Conservation (phyloP, 2,888 invertebrate species). For the Acleris cristana region DNA sequence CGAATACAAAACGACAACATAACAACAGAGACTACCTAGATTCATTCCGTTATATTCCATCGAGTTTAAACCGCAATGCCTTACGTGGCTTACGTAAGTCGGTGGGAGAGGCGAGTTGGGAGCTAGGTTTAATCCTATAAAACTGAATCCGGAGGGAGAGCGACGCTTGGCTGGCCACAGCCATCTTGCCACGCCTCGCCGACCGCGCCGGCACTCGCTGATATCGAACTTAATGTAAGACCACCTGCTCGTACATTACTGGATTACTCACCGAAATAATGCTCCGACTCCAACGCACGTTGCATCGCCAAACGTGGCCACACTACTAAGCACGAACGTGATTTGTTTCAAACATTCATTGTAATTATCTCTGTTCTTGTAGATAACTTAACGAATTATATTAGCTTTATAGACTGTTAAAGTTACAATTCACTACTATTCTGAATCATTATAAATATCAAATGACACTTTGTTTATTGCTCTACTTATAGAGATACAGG, state of each 20-base stretch:
- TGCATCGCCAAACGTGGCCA: slow-evolving; percentile 28
- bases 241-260: slow-evolving; percentile 23
- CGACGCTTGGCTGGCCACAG: slow-evolving; percentile 62
- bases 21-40: slow-evolving; percentile 44
- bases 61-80: slow-evolving; percentile 42
- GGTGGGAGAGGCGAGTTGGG: slow-evolving; percentile 30
- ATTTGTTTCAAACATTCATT: slow-evolving; percentile 29
- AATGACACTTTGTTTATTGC: slow-evolving; percentile 5
- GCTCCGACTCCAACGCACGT: slow-evolving; percentile 38
- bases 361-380: slow-evolving; percentile 31
- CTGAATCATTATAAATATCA: not conserved
- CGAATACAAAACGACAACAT: slow-evolving; percentile 14
- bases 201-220: slow-evolving; percentile 51
- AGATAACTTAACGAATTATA: slow-evolving; percentile 13
- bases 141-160: slow-evolving; percentile 55
- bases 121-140: slow-evolving; percentile 47
- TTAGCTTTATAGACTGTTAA: slow-evolving; percentile 14
- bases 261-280: slow-evolving; percentile 51
- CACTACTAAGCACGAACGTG: slow-evolving; percentile 25
- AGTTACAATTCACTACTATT: slow-evolving; percentile 2
- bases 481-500: slow-evolving; percentile 7
- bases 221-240: slow-evolving; percentile 59
- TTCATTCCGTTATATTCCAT: slow-evolving; percentile 43
- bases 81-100: slow-evolving; percentile 49
- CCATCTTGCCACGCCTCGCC: slow-evolving; percentile 62